Evolutionary conservation across 2,113 vertebrate genomes (phyloP).

Genomic region (Romanogobio albipinnatus): DNA sequence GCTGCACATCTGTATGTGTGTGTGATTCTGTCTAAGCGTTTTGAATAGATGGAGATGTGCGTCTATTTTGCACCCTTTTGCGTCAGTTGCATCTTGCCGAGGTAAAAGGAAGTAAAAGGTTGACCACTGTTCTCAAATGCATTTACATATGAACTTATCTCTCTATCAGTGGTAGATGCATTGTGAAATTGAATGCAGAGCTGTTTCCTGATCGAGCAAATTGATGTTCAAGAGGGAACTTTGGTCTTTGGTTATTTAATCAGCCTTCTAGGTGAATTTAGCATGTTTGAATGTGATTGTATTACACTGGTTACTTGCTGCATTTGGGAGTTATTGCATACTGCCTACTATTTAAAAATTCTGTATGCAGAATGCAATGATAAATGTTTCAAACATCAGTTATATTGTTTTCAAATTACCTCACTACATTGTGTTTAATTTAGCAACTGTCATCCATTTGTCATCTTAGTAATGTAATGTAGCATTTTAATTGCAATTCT

Average conservation of each 20-base stretch:
- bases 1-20: not conserved
- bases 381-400: not conserved
- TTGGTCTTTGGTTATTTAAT: conserved; percentile 11
- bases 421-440: not conserved
- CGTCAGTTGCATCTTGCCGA: conserved; percentile 14
- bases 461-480: not conserved
- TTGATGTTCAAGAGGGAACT: conserved; percentile 15
- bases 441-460: not conserved
- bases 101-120: not conserved
- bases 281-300: not conserved
- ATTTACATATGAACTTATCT: conserved; percentile 5
- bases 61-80: conserved; percentile 31
- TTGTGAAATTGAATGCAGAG: conserved; percentile 32
- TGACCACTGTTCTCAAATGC: not conserved
- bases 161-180: conserved; percentile 25
- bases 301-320: not conserved
- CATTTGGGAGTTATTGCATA: not conserved
- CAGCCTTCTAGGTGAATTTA: not conserved
- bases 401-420: not conserved
- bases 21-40: not conserved
- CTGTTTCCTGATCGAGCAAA: not conserved
- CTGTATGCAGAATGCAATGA: not conserved
- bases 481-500: not conserved
- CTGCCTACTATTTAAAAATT: not conserved
- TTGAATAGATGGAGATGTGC: conserved; percentile 13